phyloP scores from a whole-genome alignment of 1,140 invertebrate genomes.

The Drosophila funebris region DNA sequence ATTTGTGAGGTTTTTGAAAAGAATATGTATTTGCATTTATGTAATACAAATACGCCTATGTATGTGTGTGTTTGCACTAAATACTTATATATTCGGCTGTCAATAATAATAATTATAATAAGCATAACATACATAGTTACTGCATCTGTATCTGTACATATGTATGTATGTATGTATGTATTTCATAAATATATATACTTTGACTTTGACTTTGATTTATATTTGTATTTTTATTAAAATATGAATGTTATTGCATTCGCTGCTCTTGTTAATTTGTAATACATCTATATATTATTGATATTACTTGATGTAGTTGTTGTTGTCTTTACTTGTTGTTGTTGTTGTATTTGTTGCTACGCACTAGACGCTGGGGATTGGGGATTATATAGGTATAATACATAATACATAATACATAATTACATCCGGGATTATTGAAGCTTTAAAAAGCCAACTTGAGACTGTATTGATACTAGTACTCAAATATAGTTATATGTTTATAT shows the following conservation, averaged over 20 bases:
- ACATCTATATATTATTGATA: slow-evolving; percentile 62
- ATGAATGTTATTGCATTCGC: slow-evolving; percentile 36
- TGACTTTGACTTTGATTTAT: slow-evolving; percentile 40
- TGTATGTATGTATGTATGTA: slow-evolving; percentile 26
- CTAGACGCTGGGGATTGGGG: slow-evolving; percentile 60
- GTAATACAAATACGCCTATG: slow-evolving; percentile 15
- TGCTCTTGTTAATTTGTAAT: slow-evolving; percentile 22
- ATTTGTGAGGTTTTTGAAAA: slow-evolving; percentile 38
- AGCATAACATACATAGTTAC: not conserved
- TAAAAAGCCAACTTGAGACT: slow-evolving; percentile 29
- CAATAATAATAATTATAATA: slow-evolving; percentile 12
- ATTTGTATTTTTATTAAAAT: slow-evolving; percentile 31
- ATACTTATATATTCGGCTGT: slow-evolving; percentile 34
- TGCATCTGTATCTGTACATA: no score
- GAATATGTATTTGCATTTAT: slow-evolving; percentile 23
- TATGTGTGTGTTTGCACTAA: no score
- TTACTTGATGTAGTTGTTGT: slow-evolving; percentile 31
- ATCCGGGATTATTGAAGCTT: slow-evolving; percentile 39
- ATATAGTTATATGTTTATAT: not conserved
- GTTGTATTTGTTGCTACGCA: slow-evolving; percentile 45
- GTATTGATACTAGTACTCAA: not conserved
- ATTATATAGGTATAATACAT: no score
- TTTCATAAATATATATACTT: slow-evolving; percentile 47
- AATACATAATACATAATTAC: no score
- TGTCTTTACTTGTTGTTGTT: slow-evolving; percentile 23